Evolutionary conservation across 2,113 vertebrate species (phyloP).

Genomic region (Corythaeola cristata): DNA sequence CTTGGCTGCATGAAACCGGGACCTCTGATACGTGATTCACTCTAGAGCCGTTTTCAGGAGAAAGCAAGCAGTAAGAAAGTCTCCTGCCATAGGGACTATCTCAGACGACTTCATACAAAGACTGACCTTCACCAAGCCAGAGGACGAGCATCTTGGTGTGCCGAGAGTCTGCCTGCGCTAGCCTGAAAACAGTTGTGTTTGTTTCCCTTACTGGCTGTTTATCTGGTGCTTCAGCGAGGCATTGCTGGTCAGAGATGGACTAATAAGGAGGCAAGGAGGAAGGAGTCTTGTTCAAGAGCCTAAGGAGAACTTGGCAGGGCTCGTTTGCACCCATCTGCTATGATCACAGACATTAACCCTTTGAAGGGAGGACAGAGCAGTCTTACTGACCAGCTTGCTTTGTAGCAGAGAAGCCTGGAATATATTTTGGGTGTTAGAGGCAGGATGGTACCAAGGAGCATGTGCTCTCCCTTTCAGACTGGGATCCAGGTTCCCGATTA

Average conservation of each 20-base stretch:
- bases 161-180: neutral
- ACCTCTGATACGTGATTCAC: neutral
- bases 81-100: neutral
- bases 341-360: slow-evolving; percentile 43
- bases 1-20: neutral
- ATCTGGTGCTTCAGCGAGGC: slow-evolving; percentile 32
- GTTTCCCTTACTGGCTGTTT: slow-evolving; percentile 41
- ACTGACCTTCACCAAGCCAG: neutral
- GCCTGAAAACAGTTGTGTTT: slow-evolving; percentile 18
- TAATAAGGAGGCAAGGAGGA: slow-evolving; percentile 61
- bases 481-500: neutral
- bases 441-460: neutral
- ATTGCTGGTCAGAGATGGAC: slow-evolving; percentile 58
- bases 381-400: slow-evolving; percentile 8
- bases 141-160: neutral
- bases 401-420: neutral
- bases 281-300: slow-evolving; percentile 27
- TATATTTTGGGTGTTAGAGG: neutral
- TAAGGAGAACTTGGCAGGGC: slow-evolving; percentile 5
- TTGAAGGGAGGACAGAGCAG: neutral
- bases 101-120: neutral
- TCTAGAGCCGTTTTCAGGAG: neutral
- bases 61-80: neutral
- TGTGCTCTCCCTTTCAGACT: neutral
- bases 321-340: slow-evolving; percentile 22